phyloP scores from a whole-genome alignment of 2,113 vertebrate species.

The Lophochroa leadbeateri region DNA sequence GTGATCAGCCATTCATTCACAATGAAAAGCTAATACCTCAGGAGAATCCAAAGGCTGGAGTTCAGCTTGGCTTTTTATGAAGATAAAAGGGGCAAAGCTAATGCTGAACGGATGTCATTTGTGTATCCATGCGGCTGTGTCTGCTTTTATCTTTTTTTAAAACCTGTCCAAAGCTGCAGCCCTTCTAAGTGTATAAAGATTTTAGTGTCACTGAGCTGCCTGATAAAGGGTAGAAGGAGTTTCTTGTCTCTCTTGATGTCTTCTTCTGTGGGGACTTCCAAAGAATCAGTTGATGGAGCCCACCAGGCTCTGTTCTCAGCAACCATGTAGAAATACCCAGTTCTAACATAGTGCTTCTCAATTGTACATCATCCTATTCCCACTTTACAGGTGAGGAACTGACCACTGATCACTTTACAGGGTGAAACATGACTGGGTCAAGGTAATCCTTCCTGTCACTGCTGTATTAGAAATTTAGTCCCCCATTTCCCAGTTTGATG shows the following conservation, averaged over 20 bases:
- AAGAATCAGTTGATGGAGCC: not conserved
- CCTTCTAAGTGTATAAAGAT: not conserved
- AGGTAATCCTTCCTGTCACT: not conserved
- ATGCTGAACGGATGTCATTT: slow-evolving; percentile 61
- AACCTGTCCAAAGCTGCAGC: not conserved
- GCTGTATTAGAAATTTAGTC: not conserved
- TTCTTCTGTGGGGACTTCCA: not conserved
- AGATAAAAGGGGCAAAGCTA: slow-evolving; percentile 61
- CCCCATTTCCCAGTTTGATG: not conserved
- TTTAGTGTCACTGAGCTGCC: not conserved
- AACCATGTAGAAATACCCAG: not conserved
- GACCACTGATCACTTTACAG: too few species aligned
- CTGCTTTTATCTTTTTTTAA: slow-evolving; percentile 44
- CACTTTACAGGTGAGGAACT: not conserved
- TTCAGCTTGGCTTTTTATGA: slow-evolving; percentile 6
- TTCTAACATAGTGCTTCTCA: not conserved
- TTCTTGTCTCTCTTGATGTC: not conserved
- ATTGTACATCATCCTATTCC: not conserved
- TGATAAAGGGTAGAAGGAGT: not conserved
- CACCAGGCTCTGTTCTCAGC: not conserved
- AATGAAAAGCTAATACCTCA: slow-evolving; percentile 33
- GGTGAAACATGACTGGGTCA: not conserved
- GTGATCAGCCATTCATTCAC: slow-evolving; percentile 20
- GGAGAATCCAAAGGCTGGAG: slow-evolving; percentile 45
- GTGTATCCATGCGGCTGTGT: not conserved